Base-by-base conservation (phyloP, 2,113 vertebrate species). In the Actinemys pallida region DNA sequence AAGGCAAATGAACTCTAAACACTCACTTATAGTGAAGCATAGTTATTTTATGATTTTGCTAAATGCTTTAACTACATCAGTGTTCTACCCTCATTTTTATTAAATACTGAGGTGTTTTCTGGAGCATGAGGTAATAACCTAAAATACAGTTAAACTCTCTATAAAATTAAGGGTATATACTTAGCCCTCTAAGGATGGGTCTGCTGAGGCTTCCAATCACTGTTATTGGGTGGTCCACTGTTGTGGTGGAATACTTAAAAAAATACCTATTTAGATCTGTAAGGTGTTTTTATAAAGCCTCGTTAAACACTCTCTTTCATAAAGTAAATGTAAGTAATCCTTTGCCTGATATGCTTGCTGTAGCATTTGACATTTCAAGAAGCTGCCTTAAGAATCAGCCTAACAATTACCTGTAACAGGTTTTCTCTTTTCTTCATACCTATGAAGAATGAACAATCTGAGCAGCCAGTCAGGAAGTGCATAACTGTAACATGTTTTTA, bases 261-360 rank as follows among this genome's bases (percentile, higher is more conserved):
- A 90, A 88, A 89, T 96, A 93, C 93, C 96, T 97, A 96, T 35
- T 97, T 97, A 97, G 92, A 97, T 98, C 97, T 98, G 95, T 96
- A 97, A 97, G 95, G 97, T 98, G 97, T 97, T 98, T 98, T 98
- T 97, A 97, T 98, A 98, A 98, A 98, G 95, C 95, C 96, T 98
- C 84, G 90, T 98, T 98, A 98, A 97, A 97, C 97, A 97, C 96
- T 96, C 93, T 95, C 95, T 94, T 97, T 56, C 81, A 94, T 97
- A 97, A 96, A 96, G 97, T 96, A 97, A 98, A 98, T 97, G 95
- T 93, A 97, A 98, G 92, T 96, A 96, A 98, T 98, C 94, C 94
- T 97, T 97, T 95, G 96, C 8, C 22, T 97, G 97, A 92, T 84
- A 24, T 91, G 87, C 86, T 98, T 98, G 97, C 97, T 91, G 84